A percentile compares a stretch with the other conserved stretches of the same genome.
Evolutionary conservation across 2,888 invertebrate genomes (phyloP).

Genomic region (Protonemura montana): DNA sequence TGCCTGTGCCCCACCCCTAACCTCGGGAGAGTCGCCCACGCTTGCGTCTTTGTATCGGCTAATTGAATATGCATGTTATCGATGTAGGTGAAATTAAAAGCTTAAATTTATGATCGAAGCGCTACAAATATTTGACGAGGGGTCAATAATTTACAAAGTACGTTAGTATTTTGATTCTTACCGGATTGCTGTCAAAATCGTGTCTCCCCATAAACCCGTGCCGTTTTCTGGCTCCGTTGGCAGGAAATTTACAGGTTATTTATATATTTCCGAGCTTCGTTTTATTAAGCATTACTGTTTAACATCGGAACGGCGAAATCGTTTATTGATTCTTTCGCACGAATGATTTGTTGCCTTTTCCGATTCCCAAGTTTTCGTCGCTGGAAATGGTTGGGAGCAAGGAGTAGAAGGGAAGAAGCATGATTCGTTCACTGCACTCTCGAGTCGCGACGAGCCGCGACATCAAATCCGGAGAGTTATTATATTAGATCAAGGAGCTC

Average conservation of each 20-base stretch:
- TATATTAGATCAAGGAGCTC: not conserved
- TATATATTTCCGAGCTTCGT: not conserved
- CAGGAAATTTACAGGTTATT: not conserved
- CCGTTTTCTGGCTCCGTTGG: not conserved
- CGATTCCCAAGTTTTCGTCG: not conserved
- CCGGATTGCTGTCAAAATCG: not conserved
- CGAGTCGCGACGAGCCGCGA: not conserved
- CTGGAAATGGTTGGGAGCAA: no score
- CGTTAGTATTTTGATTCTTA: not conserved
- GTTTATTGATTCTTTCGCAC: not conserved
- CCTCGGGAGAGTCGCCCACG: not conserved
- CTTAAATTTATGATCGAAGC: not conserved
- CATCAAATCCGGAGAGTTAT: not conserved
- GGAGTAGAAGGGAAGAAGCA: not conserved
- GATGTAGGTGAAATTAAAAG: not conserved
- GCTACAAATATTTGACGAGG: not conserved
- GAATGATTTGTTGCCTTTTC: not conserved
- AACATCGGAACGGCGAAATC: not conserved
- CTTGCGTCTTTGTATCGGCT: not conserved
- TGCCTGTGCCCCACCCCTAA: not conserved
- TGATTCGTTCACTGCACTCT: not conserved
- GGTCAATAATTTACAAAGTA: not conserved
- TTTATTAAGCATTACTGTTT: conserved; percentile 12
- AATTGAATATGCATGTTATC: not conserved
- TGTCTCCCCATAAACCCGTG: not conserved